Conservation (phyloP, 2,113 vertebrate species). For the Haplochromis vanheusdeni region DNA sequence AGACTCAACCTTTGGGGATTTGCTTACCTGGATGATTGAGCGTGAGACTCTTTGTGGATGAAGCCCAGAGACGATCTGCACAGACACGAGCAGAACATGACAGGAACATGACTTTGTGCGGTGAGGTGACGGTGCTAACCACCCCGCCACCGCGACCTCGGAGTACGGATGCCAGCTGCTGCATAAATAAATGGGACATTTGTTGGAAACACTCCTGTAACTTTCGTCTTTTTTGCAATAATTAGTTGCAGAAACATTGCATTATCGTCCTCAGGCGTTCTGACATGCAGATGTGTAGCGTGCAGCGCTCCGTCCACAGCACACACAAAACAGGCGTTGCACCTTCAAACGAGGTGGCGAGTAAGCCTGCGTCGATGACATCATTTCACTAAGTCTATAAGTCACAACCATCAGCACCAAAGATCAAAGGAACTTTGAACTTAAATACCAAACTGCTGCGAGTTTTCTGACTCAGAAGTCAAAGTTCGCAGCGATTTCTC, state of each 20-base stretch:
- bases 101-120: neutral
- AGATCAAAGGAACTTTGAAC: neutral
- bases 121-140: neutral
- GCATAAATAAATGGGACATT: neutral
- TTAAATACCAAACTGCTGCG: neutral
- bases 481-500: neutral
- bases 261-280: neutral
- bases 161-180: neutral
- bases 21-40: neutral
- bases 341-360: accelerated
- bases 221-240: neutral
- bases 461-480: neutral
- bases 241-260: neutral
- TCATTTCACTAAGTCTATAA: neutral
- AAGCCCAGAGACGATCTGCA: neutral
- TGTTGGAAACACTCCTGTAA: neutral
- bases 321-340: neutral
- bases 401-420: neutral
- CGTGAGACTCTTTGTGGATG: neutral
- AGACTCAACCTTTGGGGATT: neutral
- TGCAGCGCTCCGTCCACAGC: neutral
- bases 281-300: neutral
- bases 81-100: neutral
- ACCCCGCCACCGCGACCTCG: accelerated
- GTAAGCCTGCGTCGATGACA: neutral